A percentile compares a stretch with the other conserved stretches of the same genome.
These are phyloP conservation scores for Cheilosia variabilis DNA, from an alignment of 2,888 invertebrate species.

Conservation along the genomic window DNA sequence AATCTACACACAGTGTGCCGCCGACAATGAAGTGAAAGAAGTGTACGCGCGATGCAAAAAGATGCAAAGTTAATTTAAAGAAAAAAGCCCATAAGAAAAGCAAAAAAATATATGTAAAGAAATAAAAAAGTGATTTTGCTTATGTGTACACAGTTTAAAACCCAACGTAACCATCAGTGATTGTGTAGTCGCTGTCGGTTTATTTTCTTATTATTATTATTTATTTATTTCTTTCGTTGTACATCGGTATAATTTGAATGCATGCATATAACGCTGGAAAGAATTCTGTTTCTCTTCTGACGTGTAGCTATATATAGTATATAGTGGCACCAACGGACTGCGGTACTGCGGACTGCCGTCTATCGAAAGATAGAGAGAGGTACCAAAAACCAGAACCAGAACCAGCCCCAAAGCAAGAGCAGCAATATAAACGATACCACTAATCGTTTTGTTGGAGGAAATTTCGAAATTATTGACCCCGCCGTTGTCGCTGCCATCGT, in stretches of 20 bases:
- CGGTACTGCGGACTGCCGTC: constrained; percentile 22
- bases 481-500: constrained; percentile 71
- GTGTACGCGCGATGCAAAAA: constrained; percentile 65
- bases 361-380: neutral
- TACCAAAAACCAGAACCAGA: neutral
- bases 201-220: constrained; percentile 2
- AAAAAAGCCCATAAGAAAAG: constrained; percentile 47
- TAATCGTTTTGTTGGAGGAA: constrained; percentile 75
- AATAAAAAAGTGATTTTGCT: constrained; percentile 44
- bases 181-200: constrained; percentile 39
- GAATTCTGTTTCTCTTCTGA: constrained; percentile 61
- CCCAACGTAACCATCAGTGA: constrained; percentile 64
- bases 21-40: constrained; percentile 48
- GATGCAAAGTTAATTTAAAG: constrained; percentile 72
- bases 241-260: constrained; percentile 29
- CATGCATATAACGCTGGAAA: constrained; percentile 50
- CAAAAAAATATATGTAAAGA: constrained; percentile 20
- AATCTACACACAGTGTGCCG: constrained; percentile 23
- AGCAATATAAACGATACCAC: constrained; percentile 57
- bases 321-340: constrained; percentile 38
- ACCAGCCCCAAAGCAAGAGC: constrained; percentile 15
- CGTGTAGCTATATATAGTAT: constrained; percentile 44
- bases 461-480: constrained; percentile 78
- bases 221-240: constrained; percentile 22
- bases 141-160: constrained; percentile 58